Evolutionary conservation across 2,797 vertebrate species (phyloP), one percentile per base, ranked within the genome.

Genomic region (Peromyscus melanophrys): DNA sequence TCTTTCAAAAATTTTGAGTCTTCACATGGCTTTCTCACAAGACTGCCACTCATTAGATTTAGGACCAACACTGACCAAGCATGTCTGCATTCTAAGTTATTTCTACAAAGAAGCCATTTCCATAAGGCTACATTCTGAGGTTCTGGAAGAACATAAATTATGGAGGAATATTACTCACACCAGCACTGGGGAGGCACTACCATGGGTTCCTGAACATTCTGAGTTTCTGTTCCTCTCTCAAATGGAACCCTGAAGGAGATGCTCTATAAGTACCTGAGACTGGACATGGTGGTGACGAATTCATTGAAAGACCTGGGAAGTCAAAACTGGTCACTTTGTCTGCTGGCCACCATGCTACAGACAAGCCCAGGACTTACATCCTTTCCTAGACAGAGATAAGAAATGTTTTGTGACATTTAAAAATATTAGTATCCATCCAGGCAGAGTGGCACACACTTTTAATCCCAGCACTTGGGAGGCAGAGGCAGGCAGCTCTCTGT

Each of bases 181-280:
- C 55, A 55, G 55, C 23, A n/a, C 31, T 14, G 34, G 34, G 49
- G 49, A 57, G 69, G 27, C 29, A 34, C 88, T 59, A 65, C 40
- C 65, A 16, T 17, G 21, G 46, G 17, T 21, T 59, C 57, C 23
- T 84, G 49, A 80, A 71, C 29, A 21, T 31, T 13, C 9, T 9
- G 19, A 25, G 46, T 4, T 19, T 85, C 59, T 87, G 1, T 2
- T 12, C n/a, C 59, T 75, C 61, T 75, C 29, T 59, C 82, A 99
- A 99, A 97, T 52, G 99, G 99, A n/a, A 99, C 99, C 1, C 98
- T 99, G 96, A 99, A 99, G 7, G 98, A 99, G 86, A 98, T 81
- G 90, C 99, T 99, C 55, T 99, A 98, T 0, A 98, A 99, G 0
- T 97, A 98, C 1, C 98, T 99, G 89, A 99, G 98, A 0, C 96